phyloP scores from a whole-genome alignment of 2,888 invertebrate genomes.

The Diarsia mendica region DNA sequence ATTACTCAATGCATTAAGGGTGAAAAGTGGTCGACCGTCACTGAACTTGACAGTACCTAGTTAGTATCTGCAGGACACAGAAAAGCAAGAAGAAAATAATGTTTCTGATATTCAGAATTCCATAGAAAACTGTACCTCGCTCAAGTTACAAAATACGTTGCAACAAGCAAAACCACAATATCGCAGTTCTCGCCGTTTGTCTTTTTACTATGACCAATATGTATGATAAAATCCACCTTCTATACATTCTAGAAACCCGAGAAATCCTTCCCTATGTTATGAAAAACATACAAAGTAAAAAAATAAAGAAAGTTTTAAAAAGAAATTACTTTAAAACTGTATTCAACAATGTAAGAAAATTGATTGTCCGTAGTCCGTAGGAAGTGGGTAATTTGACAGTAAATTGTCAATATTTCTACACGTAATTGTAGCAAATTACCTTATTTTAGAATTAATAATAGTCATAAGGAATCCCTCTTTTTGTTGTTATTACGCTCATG shows the following conservation, averaged over 20 bases:
- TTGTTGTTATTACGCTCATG: constrained; percentile 23
- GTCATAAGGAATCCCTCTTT: constrained; percentile 36
- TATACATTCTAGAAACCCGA: constrained; percentile 1
- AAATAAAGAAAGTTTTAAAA: constrained; percentile 14
- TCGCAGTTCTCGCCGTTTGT: constrained; percentile 1
- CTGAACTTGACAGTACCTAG: neutral
- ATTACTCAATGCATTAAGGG: too few relatives aligned
- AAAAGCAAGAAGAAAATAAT: neutral
- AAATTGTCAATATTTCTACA: constrained; percentile 69
- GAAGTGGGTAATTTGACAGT: constrained; percentile 67
- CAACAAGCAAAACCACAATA: constrained; percentile 9
- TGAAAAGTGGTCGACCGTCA: too few relatives aligned
- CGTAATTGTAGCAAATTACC: constrained; percentile 69
- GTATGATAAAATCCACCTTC: constrained; percentile 35
- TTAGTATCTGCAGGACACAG: neutral
- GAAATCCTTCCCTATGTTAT: constrained; percentile 2
- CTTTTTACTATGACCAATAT: constrained; percentile 26
- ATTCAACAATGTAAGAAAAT: constrained; percentile 4
- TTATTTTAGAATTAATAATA: constrained; percentile 62
- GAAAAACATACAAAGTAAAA: constrained; percentile 29
- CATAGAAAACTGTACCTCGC: neutral
- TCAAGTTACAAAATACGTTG: constrained; percentile 5
- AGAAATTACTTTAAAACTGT: constrained; percentile 39
- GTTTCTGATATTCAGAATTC: neutral
- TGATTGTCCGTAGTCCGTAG: constrained; percentile 52